phyloP scores from a whole-genome alignment of 2,113 vertebrate species.

The Micronycteris hirsuta region DNA sequence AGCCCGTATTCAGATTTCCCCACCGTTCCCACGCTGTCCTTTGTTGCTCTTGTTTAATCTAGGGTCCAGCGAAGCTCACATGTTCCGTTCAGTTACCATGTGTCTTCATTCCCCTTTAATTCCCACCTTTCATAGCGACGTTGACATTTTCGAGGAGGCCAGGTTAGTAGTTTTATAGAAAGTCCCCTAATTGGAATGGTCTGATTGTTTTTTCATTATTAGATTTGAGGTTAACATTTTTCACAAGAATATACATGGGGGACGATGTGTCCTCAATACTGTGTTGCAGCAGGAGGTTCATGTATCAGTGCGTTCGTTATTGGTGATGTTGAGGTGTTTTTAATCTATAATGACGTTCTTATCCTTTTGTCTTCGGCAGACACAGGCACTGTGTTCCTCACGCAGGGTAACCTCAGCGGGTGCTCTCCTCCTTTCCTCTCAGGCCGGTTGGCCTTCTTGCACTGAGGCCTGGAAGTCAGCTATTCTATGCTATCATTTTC shows the following conservation, averaged over 20 bases:
- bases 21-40: background rate
- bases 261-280: background rate
- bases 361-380: background rate
- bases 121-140: background rate
- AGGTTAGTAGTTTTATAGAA: background rate
- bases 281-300: background rate
- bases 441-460: background rate
- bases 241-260: background rate
- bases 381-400: rapidly evolving
- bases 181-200: background rate
- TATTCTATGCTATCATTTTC: background rate
- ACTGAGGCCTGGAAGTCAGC: background rate
- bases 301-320: background rate
- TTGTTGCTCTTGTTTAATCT: background rate
- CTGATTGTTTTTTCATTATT: background rate
- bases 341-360: background rate
- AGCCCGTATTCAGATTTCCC: background rate
- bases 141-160: background rate
- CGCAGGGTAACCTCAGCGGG: rapidly evolving
- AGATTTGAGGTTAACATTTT: background rate
- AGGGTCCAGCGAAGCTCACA: background rate
- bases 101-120: background rate
- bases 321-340: background rate
- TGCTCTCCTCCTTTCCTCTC: background rate
- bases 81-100: rapidly evolving